Base-by-base conservation (phyloP, 92 coral and sea anemone genomes). In the Nematostella vectensis region DNA sequence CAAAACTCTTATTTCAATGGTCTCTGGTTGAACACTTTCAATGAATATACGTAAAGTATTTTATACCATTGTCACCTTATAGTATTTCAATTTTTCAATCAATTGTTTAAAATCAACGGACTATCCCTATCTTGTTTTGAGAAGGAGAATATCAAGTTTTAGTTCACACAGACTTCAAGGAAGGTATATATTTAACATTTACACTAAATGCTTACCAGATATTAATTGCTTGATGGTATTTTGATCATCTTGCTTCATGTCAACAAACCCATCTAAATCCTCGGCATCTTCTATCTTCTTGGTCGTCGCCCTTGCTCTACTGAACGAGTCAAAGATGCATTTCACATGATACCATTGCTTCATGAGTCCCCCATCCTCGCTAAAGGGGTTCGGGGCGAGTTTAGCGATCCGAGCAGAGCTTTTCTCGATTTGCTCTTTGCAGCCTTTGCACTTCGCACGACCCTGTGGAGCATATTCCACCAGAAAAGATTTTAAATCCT, bases 381-480 rank as follows among this genome's bases (percentile, higher is more conserved):
- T 69, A 71, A 88, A 88, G 21, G 93, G 94, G 66, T 88, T 88
- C 3, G 85, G 50, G 4, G 83, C 94, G 56, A 88, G 58, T 42
- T 77, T 83, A 27, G 94, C 96, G 13, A 88, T 84, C 54, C 96
- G 77, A n/a, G 87, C 72, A 27, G 72, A 48, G 38, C 76, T 91
- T 68, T 86, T 91, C 31, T 78, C 98, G 12, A 91, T 91, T 68
- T 91, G 85, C 18, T 76, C 74, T 53, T 91, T 91, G 47, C 98
- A 91, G 26, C 77, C 85, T 28, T 91, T 91, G 71, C 98, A 91
- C 60, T 91, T 91, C 1, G 98, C 98, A 31, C 98, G 39, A 4
- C 96, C 98, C 54, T 86, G 98, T 2, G 89, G 29, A 3, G 98
- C 96, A 45, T 91, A 91, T 49, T 85, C 98, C 15, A 83, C 98